Evolutionary conservation across 2,888 invertebrate species (phyloP).

Genomic region (Amphimallon solstitiale): DNA sequence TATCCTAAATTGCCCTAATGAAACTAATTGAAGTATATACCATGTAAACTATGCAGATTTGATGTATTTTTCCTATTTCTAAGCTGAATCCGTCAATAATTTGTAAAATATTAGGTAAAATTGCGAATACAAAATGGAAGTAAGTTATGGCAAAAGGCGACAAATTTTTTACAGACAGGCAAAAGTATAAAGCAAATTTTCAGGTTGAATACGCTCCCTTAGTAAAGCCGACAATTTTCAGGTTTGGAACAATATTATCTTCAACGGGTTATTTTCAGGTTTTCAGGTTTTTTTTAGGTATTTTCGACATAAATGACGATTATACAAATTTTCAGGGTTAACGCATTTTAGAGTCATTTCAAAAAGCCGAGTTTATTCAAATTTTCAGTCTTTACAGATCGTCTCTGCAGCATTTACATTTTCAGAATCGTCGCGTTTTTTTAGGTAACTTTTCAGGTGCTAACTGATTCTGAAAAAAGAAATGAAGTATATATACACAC

Average conservation of each 20-base stretch:
- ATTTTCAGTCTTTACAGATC: conserved; percentile 4
- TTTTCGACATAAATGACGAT: too few relatives aligned
- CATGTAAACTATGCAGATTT: too few relatives aligned
- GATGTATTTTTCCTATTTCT: too few relatives aligned
- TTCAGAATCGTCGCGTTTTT: conserved; percentile 1
- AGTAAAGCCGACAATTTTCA: background rate
- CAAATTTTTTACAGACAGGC: too few relatives aligned
- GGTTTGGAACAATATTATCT: background rate
- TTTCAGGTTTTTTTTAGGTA: background rate
- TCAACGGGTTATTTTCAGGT: background rate
- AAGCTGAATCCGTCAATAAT: too few relatives aligned
- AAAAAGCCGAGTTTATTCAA: background rate
- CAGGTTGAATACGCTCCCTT: too few relatives aligned
- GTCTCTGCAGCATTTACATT: background rate
- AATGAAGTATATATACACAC: background rate
- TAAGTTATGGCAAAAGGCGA: too few relatives aligned
- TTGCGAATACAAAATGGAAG: too few relatives aligned
- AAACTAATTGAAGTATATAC: too few relatives aligned
- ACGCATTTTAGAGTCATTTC: background rate
- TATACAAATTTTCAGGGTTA: background rate
- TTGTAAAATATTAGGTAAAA: too few relatives aligned
- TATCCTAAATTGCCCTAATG: too few relatives aligned
- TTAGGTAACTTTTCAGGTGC: conserved; percentile 33
- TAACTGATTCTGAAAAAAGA: background rate
- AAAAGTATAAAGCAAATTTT: too few relatives aligned